A percentile compares a stretch with the other conserved stretches of the same genome.
These are phyloP conservation scores for Melieria crassipennis DNA, from an alignment of 2,888 invertebrate species.

Conservation along the genomic window DNA sequence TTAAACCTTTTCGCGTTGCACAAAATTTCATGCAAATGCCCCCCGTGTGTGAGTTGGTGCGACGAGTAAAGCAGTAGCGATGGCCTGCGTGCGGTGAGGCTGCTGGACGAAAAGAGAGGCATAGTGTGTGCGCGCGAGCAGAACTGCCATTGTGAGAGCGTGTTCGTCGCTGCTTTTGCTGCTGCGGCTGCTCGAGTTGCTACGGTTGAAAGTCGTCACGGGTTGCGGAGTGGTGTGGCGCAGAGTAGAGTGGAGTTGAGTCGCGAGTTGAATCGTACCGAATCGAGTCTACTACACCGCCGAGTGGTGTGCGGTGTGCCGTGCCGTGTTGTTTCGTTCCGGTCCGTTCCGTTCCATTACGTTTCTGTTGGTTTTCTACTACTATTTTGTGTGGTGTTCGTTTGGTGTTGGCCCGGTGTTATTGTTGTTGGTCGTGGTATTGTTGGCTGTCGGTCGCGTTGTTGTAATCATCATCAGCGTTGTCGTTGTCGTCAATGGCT, in stretches of 20 bases:
- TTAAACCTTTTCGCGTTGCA: slow-evolving; percentile 52
- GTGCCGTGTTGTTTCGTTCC: slow-evolving; percentile 24
- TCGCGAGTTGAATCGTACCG: neutral
- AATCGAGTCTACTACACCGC: neutral
- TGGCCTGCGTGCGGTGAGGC: slow-evolving; percentile 6
- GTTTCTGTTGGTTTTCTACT: slow-evolving; percentile 23
- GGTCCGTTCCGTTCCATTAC: slow-evolving; percentile 15
- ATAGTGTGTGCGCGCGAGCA: slow-evolving; percentile 42
- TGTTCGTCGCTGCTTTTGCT: slow-evolving; percentile 10
- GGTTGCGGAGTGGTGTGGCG: slow-evolving; percentile 29
- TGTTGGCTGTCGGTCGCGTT: slow-evolving; percentile 1
- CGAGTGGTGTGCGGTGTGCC: slow-evolving; percentile 17
- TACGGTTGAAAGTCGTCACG: slow-evolving; percentile 47
- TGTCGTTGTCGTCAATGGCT: slow-evolving; percentile 37
- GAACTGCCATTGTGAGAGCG: slow-evolving; percentile 23
- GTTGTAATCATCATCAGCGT: slow-evolving; percentile 25
- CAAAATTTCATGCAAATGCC: slow-evolving; percentile 49
- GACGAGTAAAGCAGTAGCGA: slow-evolving; percentile 44
- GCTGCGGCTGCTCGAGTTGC: slow-evolving; percentile 41
- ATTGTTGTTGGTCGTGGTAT: slow-evolving; percentile 20
- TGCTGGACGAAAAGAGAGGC: slow-evolving; percentile 28
- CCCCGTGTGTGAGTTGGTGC: slow-evolving; percentile 48
- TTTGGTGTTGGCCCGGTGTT: slow-evolving; percentile 22
- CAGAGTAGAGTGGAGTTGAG: neutral
- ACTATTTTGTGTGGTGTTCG: slow-evolving; percentile 20